Evolutionary conservation across 2,113 vertebrate genomes (phyloP), one percentile per base, ranked within the genome.

Genomic region (Agapornis roseicollis): DNA sequence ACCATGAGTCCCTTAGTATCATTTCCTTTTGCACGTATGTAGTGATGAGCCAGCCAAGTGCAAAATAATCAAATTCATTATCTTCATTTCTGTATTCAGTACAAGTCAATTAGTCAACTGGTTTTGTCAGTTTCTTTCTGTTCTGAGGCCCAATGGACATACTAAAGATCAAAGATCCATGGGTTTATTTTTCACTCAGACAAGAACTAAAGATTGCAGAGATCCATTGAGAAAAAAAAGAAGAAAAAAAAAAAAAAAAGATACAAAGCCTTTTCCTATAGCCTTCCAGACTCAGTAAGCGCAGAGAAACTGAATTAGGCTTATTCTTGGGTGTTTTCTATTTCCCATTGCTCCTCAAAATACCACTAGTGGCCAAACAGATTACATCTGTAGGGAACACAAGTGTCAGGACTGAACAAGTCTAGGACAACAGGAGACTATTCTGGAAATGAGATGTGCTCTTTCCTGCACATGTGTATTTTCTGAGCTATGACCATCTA

Each of bases 181-280:
- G 61, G 52, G 69, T 87, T 86, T 79, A 49, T 69, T 95, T 93
- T 78, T 86, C 70, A 74, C 9, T 90, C 23, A 56, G 50, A 77
- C 11, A 11, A 90, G 65, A 95, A 69, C 56, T 66, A 91, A 94
- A 81, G 52, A 61, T 49, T 63, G 28, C n/a, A 66, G 72, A 90
- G 35, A 80, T 78, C 82, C 88, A 50, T 1, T 41, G n/a, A 14
- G 39, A 7, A 47, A 33, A 68, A n/a, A 14, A 27, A 35, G 33
- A 35, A 20, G 2, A 7, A 15, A 15, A 39, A 10, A 1, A 15
- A 39, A 10, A 1, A 11, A 6, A 20, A 17, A 4, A 8, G n/a
- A 11, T 10, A 42, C 27, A 23, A 6, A 4, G 18, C 23, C 7
- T 74, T 87, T 70, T 85, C 42, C 39, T 83, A 11, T 64, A 83